These are phyloP conservation scores for Tetramorium alpestre DNA, from an alignment of 1,140 invertebrate genomes.

Conservation along the genomic window DNA sequence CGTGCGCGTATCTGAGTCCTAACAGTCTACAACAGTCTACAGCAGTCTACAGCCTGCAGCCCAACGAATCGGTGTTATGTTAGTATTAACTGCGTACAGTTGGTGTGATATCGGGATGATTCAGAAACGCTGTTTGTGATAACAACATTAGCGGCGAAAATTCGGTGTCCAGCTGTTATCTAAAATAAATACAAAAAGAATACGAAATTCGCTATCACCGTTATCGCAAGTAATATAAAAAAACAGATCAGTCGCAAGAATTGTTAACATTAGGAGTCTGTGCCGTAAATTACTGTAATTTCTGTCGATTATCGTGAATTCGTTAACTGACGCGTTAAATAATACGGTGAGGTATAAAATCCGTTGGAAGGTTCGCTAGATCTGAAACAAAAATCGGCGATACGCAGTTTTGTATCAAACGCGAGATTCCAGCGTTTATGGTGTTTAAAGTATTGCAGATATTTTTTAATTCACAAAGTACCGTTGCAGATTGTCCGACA, in stretches of 20 bases:
- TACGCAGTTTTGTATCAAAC: background rate
- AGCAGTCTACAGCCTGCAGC: constrained; percentile 22
- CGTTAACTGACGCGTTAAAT: background rate
- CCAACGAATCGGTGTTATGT: background rate
- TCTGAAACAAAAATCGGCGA: background rate
- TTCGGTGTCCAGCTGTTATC: background rate
- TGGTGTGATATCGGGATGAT: background rate
- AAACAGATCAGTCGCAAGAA: background rate
- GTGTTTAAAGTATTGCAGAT: background rate
- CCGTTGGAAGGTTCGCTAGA: background rate
- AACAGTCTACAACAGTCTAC: constrained; percentile 45
- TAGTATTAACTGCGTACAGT: background rate
- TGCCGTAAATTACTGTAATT: background rate
- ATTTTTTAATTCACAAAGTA: background rate
- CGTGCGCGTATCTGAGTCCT: background rate
- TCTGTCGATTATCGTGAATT: background rate
- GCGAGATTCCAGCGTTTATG: background rate
- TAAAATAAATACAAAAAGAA: constrained; percentile 12
- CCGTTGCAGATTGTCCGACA: background rate
- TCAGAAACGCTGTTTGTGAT: background rate
- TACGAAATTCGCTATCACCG: background rate
- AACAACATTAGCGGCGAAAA: background rate
- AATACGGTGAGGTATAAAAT: background rate
- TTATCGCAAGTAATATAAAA: constrained; percentile 13
- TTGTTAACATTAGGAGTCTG: background rate